Conservation (phyloP, 1,140 invertebrate species). For the Drosophila subpulchrella region DNA sequence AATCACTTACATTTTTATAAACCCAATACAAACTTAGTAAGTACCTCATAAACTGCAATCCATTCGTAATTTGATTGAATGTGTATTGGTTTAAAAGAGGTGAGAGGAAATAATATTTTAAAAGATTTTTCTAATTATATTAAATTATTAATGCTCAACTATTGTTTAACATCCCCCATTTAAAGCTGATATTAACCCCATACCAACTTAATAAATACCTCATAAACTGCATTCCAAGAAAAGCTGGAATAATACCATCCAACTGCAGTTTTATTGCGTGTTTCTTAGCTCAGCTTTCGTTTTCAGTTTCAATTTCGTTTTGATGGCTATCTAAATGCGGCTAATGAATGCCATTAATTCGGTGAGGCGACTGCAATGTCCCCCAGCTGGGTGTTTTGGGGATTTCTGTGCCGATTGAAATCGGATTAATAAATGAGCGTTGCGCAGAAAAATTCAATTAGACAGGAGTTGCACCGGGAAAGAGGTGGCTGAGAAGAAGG, state of each 20-base stretch:
- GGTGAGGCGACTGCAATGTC: slow-evolving; percentile 19
- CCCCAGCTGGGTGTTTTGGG: slow-evolving; percentile 40
- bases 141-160: too few species aligned
- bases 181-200: not conserved
- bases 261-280: slow-evolving; percentile 15
- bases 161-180: not conserved
- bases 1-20: too few species aligned
- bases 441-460: slow-evolving; percentile 74
- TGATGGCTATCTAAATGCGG: slow-evolving; percentile 69
- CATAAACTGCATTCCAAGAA: slow-evolving; percentile 4
- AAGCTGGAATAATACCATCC: not conserved
- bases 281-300: slow-evolving; percentile 35
- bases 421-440: slow-evolving; percentile 80
- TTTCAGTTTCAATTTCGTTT: slow-evolving; percentile 37
- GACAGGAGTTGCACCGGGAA: slow-evolving; percentile 19
- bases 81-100: too few species aligned
- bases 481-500: not conserved
- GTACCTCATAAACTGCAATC: too few species aligned
- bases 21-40: too few species aligned
- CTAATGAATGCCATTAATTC: slow-evolving; percentile 80
- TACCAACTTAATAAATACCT: not conserved
- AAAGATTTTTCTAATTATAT: too few species aligned
- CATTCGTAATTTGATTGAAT: too few species aligned
- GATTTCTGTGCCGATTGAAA: slow-evolving; percentile 68
- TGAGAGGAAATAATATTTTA: too few species aligned